These are phyloP conservation scores for Epicauta chinensis DNA, from an alignment of 1,140 invertebrate genomes.

Conservation along the genomic window DNA sequence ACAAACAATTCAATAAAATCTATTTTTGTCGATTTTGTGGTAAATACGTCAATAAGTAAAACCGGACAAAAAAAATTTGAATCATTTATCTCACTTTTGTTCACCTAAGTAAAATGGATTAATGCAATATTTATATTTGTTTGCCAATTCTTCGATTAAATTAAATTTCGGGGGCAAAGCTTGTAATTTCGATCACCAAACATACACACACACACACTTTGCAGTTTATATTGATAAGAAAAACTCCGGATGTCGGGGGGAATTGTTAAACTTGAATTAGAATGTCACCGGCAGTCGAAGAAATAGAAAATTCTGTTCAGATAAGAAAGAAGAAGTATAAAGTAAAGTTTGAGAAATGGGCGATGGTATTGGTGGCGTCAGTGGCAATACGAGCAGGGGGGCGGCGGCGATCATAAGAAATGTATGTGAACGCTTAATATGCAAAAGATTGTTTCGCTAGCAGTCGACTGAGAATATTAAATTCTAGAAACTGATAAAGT, in stretches of 20 bases:
- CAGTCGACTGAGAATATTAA: constrained; percentile 23
- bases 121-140: no score
- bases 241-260: constrained; percentile 19
- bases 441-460: constrained; percentile 27
- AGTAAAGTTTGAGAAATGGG: constrained; percentile 21
- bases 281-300: constrained; percentile 31
- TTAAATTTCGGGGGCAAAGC: no score
- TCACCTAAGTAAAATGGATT: no score
- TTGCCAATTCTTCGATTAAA: no score
- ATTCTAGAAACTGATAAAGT: constrained; percentile 21
- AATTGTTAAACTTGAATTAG: constrained; percentile 32
- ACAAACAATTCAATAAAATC: no score
- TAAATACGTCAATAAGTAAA: no score
- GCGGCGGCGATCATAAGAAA: constrained; percentile 12
- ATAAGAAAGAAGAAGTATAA: constrained; percentile 18
- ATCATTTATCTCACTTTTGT: no score
- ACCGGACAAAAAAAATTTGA: no score
- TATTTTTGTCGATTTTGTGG: no score
- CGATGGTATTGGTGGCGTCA: background rate
- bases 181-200: no score
- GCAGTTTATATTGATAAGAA: constrained; percentile 12
- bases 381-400: no score
- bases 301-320: constrained; percentile 28
- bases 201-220: no score
- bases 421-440: constrained; percentile 26